Base-by-base conservation (phyloP, 35 echinoderm and acorn worm genomes). In the Ptychodera flava region DNA sequence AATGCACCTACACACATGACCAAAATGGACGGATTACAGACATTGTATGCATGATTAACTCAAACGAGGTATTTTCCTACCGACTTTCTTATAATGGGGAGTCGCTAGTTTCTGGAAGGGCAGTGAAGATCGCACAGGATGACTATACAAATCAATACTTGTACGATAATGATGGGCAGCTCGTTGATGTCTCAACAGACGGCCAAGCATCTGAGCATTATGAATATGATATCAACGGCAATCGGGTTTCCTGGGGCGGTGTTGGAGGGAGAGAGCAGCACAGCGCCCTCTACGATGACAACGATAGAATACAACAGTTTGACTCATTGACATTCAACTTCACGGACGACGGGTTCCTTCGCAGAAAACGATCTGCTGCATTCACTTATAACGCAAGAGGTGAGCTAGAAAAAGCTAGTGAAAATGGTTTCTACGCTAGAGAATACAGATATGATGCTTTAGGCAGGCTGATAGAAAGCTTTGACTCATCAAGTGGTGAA, bases 391-490 rank as follows among this genome's bases (percentile, higher is more conserved):
- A 97, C 77, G 93, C 95, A 0, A 30, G 81, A 29, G 89, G 95
- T 37, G 87, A 89, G 1, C 78, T 97, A 34, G 85, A 89, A 29
- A 92, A 97, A 86, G 95, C 92, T 31, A 92, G 91, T 76, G 78
- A 94, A 81, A 88, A 90, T 35, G 88, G 85, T 31, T 85, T 88
- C n/a, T 97, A 97, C 38, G 92, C 93, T 32, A 88, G 93, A 29
- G 85, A 92, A 22, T 97, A 97, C 82, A 94, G 91, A n/a, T 97
- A 94, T 76, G 95, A 97, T 90, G 95, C 92, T 76, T 28, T 92
- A 1, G 90, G 92, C 6, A 36, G 95, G 12, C 92, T 89, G 1
- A 92, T 97, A 35, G 93, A 92, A 92, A 84, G 87, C 6, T 94
- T 91, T 84, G 95, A 97, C 82, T 90, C 92, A 85, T n/a, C n/a